Base-by-base conservation (phyloP, 2,113 vertebrate species). In the Caretta caretta region DNA sequence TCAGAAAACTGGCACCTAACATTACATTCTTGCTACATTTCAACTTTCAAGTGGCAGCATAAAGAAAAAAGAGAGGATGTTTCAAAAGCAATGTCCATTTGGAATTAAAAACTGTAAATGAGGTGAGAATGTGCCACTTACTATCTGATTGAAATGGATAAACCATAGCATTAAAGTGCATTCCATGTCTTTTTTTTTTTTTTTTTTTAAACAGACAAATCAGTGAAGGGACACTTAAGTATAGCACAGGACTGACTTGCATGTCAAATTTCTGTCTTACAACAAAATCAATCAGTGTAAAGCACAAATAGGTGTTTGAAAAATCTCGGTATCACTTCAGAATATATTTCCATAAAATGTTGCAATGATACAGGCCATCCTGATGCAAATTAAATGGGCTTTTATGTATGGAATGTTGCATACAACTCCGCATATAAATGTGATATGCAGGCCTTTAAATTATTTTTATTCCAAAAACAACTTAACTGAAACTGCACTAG, bases 61-160 rank as follows among this genome's bases (percentile, higher is more conserved):
- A 97, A 95, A 87, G 84, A 62, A 88, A 91, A 86, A 96, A 97
- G 92, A 98, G 98, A 97, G 97, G 98, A 97, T 98, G 97, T 98
- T 98, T 98, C 97, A 98, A 99, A 98, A 98, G 97, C 98, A 97
- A 98, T 96, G 97, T 98, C 98, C 98, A 98, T 98, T 99, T 98
- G 98, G 98, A 98, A 98, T 99, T 99, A 99, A 98, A 99, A 99
- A 98, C 98, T 97, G 98, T 90, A 98, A 98, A 99, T 98, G 98
- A 98, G 98, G 97, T 97, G 98, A 97, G 98, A 99, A 99, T 95
- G 97, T 98, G 87, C 97, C 99, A 98, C 98, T 99, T 99, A 97
- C 94, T 97, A 94, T 98, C 98, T 99, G 99, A 99, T 98, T 99
- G 98, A 98, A 98, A 98, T 97, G 98, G 97, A 96, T 98, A 98